Evolutionary conservation across 2,888 invertebrate species (phyloP).

Genomic region (Andrena praecox): DNA sequence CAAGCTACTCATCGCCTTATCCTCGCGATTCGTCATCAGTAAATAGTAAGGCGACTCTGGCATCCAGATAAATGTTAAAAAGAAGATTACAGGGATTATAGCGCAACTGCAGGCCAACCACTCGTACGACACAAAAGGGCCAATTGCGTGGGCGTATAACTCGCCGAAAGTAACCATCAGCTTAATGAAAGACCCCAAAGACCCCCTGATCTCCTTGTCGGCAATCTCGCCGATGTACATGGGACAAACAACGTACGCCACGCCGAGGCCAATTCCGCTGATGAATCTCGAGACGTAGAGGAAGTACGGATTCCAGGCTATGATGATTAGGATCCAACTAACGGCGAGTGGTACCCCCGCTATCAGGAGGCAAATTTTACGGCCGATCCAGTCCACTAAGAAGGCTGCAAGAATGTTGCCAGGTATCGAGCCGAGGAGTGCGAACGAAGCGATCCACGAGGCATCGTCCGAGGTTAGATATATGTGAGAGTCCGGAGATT

Average conservation of each 20-base stretch:
- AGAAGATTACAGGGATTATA: slow-evolving; percentile 85
- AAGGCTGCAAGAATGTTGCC: slow-evolving; percentile 87
- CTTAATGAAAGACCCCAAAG: slow-evolving; percentile 80
- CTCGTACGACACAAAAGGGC: slow-evolving; percentile 84
- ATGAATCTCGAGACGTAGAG: slow-evolving; percentile 88
- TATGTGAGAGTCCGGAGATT: slow-evolving; percentile 78
- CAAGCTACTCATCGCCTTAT: slow-evolving; percentile 85
- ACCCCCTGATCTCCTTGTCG: slow-evolving; percentile 87
- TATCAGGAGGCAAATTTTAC: slow-evolving; percentile 86
- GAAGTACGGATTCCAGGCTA: slow-evolving; percentile 86
- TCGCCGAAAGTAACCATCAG: slow-evolving; percentile 83
- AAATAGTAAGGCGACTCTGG: slow-evolving; percentile 89
- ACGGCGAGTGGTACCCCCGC: slow-evolving; percentile 87
- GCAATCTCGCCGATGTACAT: slow-evolving; percentile 89
- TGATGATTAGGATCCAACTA: slow-evolving; percentile 88
- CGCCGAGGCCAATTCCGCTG: slow-evolving; percentile 88
- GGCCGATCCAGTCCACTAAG: slow-evolving; percentile 87
- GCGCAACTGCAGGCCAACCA: slow-evolving; percentile 84
- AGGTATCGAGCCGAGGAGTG: slow-evolving; percentile 87
- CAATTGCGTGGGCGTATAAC: slow-evolving; percentile 82
- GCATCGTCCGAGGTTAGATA: slow-evolving; percentile 80
- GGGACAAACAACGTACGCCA: slow-evolving; percentile 87
- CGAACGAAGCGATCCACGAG: slow-evolving; percentile 86
- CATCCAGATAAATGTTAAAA: slow-evolving; percentile 86
- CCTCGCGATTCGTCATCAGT: slow-evolving; percentile 86